Base-by-base conservation (phyloP, 2,113 vertebrate genomes). In the Myiopsitta monachus region DNA sequence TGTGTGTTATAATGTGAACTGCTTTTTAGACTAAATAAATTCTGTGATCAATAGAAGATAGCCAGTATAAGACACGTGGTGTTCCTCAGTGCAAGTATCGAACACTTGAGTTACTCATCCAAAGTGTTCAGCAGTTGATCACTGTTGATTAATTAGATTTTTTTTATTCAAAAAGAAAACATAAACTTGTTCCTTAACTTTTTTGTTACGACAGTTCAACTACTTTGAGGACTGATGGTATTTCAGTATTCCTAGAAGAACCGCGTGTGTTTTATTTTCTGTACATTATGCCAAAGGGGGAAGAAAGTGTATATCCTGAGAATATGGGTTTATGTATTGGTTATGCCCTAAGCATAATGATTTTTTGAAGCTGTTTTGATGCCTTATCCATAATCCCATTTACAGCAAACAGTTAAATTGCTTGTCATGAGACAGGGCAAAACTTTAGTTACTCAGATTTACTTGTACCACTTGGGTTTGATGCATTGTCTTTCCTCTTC, bases 401-500 rank as follows among this genome's bases (percentile, higher is more conserved):
- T 72, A 39, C 14, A 63, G 66, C 15, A 80, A 81, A 52, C 18
- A 74, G 12, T 49, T 73, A 4, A 68, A 88, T 41, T 70, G 49
- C 14, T 86, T 63, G 13, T 18, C 11, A 10, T 39, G 57, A 75
- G 44, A 68, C 27, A 83, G 46, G 30, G 43, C 41, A 86, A 51
- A 67, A 63, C 5, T 38, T 28, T 47, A 91, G 27, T 84, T 83
- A 49, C 4, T 73, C 12, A 44, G 23, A 54, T 55, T 62, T 88
- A 73, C 64, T 83, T 76, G 39, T 92, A 30, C 46, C 81, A 11
- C 36, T 67, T 95, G 85, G 43, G 47, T 96, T 95, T 98, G 94
- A 98, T 95, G 54, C 91, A n/a, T 95, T 96, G 93, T 97, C 94
- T 97, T 97, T 97, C 91, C 94, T 98, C 92, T 97, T 93, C 96